These are phyloP conservation scores for Cryptotermes secundus DNA, from an alignment of 1,140 invertebrate species.

Conservation along the genomic window DNA sequence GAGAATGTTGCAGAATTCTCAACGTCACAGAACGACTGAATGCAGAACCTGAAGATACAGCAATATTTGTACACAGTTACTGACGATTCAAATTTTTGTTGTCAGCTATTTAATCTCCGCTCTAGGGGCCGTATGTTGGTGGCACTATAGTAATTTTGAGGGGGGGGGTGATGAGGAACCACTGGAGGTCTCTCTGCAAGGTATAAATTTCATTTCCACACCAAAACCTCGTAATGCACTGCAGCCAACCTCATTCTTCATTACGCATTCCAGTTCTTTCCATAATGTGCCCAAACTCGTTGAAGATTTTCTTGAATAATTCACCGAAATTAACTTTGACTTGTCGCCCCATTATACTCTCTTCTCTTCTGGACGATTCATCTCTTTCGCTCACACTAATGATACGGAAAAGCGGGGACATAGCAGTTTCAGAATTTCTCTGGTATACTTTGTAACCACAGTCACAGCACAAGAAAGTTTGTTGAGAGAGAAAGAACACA, in stretches of 20 bases:
- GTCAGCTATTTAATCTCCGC: too few relatives aligned
- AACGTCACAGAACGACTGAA: too few relatives aligned
- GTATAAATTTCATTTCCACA: slow-evolving; percentile 1
- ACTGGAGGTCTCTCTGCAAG: neutral
- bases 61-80: too few relatives aligned
- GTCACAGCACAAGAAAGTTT: neutral
- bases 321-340: slow-evolving; percentile 17
- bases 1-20: too few relatives aligned
- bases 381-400: neutral
- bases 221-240: neutral
- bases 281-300: neutral
- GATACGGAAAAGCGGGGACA: neutral
- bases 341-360: neutral
- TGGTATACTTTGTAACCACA: neutral
- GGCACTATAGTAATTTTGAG: too few relatives aligned
- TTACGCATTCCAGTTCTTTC: slow-evolving; percentile 13
- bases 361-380: neutral
- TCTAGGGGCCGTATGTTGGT: too few relatives aligned
- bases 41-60: too few relatives aligned
- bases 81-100: too few relatives aligned
- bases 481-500: neutral
- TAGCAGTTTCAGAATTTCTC: neutral
- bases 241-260: neutral
- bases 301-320: slow-evolving; percentile 10
- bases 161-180: too few relatives aligned